A percentile compares a stretch with the other conserved stretches of the same genome.
These are phyloP conservation scores for Sprattus sprattus DNA, from an alignment of 2,113 vertebrate genomes.

Conservation along the genomic window DNA sequence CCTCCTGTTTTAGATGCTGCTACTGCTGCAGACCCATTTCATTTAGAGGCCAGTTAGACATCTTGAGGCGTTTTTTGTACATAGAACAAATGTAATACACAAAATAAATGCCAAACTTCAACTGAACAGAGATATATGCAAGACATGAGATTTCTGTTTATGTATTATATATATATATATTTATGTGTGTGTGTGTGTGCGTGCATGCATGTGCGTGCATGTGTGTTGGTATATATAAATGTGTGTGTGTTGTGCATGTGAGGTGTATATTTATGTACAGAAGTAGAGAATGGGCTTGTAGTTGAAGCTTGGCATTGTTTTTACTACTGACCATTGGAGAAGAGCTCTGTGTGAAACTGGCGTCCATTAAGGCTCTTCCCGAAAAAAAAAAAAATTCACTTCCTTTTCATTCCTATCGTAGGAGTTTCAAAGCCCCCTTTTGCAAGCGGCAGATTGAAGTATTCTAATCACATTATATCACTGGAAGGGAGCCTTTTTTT, in stretches of 20 bases:
- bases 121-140: not conserved
- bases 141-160: not conserved
- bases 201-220: not conserved
- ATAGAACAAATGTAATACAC: not conserved
- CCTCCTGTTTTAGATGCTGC: not conserved
- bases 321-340: not conserved
- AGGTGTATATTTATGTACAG: not conserved
- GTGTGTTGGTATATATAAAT: no score
- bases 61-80: not conserved
- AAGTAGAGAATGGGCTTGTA: not conserved
- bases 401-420: conserved; percentile 14
- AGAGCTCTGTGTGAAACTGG: not conserved
- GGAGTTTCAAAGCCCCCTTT: conserved; percentile 60
- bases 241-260: not conserved
- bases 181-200: no score
- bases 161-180: not conserved
- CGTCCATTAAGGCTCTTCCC: not conserved
- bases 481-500: conserved; percentile 65
- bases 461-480: conserved; percentile 78
- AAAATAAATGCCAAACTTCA: not conserved
- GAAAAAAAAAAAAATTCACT: not conserved
- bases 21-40: not conserved
- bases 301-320: not conserved
- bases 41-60: not conserved
- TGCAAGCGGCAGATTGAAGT: conserved; percentile 69